phyloP scores from a whole-genome alignment of 1,140 invertebrate genomes.

The Gryon sp. region DNA sequence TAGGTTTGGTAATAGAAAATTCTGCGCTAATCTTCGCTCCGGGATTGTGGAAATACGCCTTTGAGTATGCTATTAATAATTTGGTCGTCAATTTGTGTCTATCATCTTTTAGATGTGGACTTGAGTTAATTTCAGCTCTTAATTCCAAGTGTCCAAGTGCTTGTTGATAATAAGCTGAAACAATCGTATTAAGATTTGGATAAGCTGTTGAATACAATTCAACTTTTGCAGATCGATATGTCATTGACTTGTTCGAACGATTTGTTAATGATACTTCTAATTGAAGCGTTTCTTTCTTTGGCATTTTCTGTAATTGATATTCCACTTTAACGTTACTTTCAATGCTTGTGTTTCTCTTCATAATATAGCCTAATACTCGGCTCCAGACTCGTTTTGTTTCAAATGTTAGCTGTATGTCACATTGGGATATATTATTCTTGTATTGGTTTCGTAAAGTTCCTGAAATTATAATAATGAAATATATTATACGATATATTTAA shows the following conservation, averaged over 20 bases:
- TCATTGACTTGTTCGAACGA: constrained; percentile 82
- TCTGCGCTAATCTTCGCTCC: constrained; percentile 76
- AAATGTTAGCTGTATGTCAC: constrained; percentile 84
- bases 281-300: constrained; percentile 84
- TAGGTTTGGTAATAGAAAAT: constrained; percentile 77
- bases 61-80: constrained; percentile 80
- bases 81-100: constrained; percentile 80
- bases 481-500: too few species aligned
- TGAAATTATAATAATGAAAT: too few species aligned
- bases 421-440: constrained; percentile 86
- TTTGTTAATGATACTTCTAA: constrained; percentile 84
- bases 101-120: constrained; percentile 79
- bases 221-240: constrained; percentile 82
- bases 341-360: constrained; percentile 79
- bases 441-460: constrained; percentile 79
- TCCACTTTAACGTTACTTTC: constrained; percentile 83
- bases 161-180: constrained; percentile 83
- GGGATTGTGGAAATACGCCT: constrained; percentile 76
- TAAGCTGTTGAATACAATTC: constrained; percentile 86
- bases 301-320: constrained; percentile 83
- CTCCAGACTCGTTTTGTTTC: constrained; percentile 85
- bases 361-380: constrained; percentile 84
- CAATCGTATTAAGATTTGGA: constrained; percentile 86
- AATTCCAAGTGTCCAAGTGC: constrained; percentile 81
- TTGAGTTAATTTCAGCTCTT: constrained; percentile 79